Evolutionary conservation across 1,140 invertebrate species (phyloP).

Genomic region (Apolygus lucorum): DNA sequence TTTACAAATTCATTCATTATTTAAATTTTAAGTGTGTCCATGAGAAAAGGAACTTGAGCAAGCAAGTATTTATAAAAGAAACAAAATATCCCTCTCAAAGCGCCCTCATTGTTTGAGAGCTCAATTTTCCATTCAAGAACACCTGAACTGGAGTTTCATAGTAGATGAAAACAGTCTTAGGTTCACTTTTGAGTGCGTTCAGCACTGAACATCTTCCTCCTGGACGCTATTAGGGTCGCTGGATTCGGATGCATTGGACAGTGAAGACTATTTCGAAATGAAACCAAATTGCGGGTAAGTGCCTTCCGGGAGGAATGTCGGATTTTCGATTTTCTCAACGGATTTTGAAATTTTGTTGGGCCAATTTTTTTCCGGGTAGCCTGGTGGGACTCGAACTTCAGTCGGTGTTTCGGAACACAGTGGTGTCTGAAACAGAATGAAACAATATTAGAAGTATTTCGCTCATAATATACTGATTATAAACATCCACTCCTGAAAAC

Average conservation of each 20-base stretch:
- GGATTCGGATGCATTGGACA: background rate
- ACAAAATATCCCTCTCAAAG: too few species aligned
- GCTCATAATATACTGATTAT: too few species aligned
- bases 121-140: too few species aligned
- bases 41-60: background rate
- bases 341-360: slow-evolving; percentile 40
- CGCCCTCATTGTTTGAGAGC: too few species aligned
- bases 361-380: slow-evolving; percentile 50
- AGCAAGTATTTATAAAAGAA: background rate
- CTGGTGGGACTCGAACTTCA: slow-evolving; percentile 57
- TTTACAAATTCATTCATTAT: background rate
- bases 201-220: slow-evolving; percentile 6
- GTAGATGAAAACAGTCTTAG: background rate
- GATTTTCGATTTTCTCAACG: slow-evolving; percentile 35
- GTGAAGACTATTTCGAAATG: slow-evolving; percentile 41
- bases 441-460: too few species aligned
- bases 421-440: slow-evolving; percentile 46
- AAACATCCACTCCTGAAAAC: too few species aligned
- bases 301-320: slow-evolving; percentile 39
- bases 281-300: slow-evolving; percentile 53
- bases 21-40: background rate
- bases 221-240: slow-evolving; percentile 3
- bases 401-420: slow-evolving; percentile 57
- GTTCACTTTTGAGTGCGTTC: background rate
- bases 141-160: too few species aligned